phyloP scores from a whole-genome alignment of 2,797 vertebrate species.

The Anomalospiza imberbis region DNA sequence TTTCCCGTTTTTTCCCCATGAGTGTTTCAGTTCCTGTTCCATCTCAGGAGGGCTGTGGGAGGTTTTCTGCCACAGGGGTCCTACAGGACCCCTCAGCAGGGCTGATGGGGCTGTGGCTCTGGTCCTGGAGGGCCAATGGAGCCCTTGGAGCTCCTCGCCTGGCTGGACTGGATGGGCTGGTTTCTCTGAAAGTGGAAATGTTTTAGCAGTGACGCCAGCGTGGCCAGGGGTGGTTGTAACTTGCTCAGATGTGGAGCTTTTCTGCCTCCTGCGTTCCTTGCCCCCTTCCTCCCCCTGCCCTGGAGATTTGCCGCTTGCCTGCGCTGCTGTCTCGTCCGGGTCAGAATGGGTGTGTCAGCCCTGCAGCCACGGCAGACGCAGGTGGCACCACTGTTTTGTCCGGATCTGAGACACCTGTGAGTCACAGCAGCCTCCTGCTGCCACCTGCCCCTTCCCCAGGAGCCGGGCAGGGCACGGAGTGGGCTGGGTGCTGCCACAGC shows the following conservation, averaged over 20 bases:
- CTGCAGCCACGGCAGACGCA: rapidly evolving
- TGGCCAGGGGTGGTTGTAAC: slow-evolving; percentile 39
- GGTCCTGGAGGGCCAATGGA: not conserved
- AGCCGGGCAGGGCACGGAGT: rapidly evolving
- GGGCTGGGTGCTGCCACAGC: not conserved
- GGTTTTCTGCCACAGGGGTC: not conserved
- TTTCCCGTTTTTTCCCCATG: not conserved
- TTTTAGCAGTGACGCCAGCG: slow-evolving; percentile 35
- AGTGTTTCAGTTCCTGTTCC: not conserved
- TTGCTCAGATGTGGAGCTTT: slow-evolving; percentile 20
- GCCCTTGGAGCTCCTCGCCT: not conserved
- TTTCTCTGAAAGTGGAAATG: slow-evolving; percentile 44
- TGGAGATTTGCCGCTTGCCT: not conserved
- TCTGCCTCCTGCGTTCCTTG: slow-evolving; percentile 2
- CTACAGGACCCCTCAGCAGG: not conserved
- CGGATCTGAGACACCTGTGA: not conserved
- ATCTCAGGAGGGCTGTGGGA: not conserved
- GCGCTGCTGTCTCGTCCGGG: rapidly evolving
- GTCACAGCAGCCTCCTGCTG: not conserved
- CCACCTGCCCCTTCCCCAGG: not conserved
- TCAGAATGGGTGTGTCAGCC: not conserved
- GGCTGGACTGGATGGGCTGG: slow-evolving; percentile 47
- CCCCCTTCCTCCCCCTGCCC: slow-evolving; percentile 11
- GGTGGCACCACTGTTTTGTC: not conserved
- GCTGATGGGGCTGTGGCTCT: not conserved